Base-by-base conservation (phyloP, 1,140 invertebrate genomes). In the Megathymus violae region DNA sequence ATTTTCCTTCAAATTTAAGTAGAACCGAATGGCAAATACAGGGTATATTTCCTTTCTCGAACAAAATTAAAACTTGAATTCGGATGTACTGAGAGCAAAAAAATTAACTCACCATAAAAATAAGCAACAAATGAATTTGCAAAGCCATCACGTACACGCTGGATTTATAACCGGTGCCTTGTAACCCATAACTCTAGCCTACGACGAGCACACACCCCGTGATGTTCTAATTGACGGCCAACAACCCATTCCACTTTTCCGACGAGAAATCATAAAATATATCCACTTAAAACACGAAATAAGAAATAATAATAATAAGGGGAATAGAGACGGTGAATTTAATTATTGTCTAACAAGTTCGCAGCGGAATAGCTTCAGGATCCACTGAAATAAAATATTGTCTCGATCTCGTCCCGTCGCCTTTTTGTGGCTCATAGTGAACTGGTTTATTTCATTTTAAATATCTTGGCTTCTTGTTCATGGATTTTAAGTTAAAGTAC, bases 261-360 rank as follows among this genome's bases (percentile, higher is more conserved):
- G 25, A 9, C 40, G 7, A 27, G 15, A 46, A 31, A 34, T 31
- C 51, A 43, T 54, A 43, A 43, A 43, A 36, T 54, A 43, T 13
- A 11, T 34, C 16, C 7, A 40, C 51, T 27, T 54, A 46, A 36
- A 56, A 66, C 56, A 56, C 62, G 14, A 16, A 51, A 48, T 60
- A 47, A 71, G 60, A 62, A 71, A 64, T 67, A 64, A 67, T 62
- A 58, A 64, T 68, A 60, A 44, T 31, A 17, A 9, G 5, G 51
- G 10, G 34, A 44, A 59, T 51, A 50, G 40, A 41, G 31, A 40
- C 41, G 36, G 19, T 59, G 71, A 78, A 84, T 84, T 80, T 80
- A 81, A 84, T 84, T 80, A 81, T 80, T 76, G 64, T 64, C 56
- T 4, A 74, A 78, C 71, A 73, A 75, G 70, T 80, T 65, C n/a